Evolutionary conservation across 2,797 vertebrate species (phyloP).

Genomic region (Chloroceryle inda): DNA sequence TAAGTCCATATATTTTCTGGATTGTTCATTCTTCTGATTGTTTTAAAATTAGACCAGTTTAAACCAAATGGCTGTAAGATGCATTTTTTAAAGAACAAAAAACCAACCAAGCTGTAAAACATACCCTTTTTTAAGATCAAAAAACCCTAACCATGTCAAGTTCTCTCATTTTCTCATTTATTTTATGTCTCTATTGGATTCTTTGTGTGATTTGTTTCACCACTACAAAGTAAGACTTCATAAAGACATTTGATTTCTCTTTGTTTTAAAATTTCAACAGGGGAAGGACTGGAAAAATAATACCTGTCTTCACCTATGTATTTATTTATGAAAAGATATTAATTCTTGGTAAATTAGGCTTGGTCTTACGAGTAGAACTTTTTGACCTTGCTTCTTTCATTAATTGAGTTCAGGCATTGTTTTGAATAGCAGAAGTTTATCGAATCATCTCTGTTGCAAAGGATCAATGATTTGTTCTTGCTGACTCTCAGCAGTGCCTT

Average conservation of each 20-base stretch:
- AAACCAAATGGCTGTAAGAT: background rate
- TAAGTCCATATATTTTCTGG: background rate
- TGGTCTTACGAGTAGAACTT: background rate
- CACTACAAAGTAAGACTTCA: background rate
- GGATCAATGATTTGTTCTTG: background rate
- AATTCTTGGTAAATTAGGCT: background rate
- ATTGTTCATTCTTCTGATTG: background rate
- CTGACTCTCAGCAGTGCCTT: background rate
- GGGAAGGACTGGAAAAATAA: background rate
- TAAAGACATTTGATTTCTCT: background rate
- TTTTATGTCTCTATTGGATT: background rate
- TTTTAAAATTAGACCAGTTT: background rate
- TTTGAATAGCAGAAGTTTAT: background rate
- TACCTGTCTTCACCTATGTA: background rate
- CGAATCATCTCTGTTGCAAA: background rate
- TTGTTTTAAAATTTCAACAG: background rate
- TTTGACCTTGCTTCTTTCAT: background rate
- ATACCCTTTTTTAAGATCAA: background rate
- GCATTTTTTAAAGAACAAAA: background rate
- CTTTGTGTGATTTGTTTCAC: background rate
- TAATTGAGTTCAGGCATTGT: background rate
- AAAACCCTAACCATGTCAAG: background rate
- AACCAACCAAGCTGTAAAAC: background rate
- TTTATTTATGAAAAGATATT: background rate
- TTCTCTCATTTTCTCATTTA: background rate